These are phyloP conservation scores for Aricia agestis DNA, from an alignment of 1,140 invertebrate species.

Conservation along the genomic window DNA sequence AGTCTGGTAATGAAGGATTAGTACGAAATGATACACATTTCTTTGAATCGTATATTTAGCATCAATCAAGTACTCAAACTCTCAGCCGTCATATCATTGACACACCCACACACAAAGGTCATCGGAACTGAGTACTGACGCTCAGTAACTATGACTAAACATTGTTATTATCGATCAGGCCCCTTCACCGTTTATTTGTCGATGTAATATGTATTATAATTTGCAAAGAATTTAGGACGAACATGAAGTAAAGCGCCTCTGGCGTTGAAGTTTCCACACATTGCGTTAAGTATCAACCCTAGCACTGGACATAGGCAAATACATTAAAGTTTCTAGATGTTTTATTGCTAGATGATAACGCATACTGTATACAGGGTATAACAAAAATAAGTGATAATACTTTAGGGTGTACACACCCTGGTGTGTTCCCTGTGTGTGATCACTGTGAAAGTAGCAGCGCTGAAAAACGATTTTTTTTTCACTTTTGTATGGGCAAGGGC, in stretches of 20 bases:
- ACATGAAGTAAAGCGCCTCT: neutral
- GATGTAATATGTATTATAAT: neutral
- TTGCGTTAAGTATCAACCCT: too few species aligned
- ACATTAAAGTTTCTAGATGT: too few species aligned
- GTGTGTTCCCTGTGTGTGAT: too few species aligned
- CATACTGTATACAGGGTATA: too few species aligned
- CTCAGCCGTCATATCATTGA: neutral
- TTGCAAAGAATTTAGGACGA: neutral
- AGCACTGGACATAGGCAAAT: too few species aligned
- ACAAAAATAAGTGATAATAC: too few species aligned
- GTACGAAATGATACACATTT: neutral
- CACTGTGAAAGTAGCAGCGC: too few species aligned
- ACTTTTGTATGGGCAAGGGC: too few species aligned
- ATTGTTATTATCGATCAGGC: neutral
- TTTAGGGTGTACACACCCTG: too few species aligned
- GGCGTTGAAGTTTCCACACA: neutral
- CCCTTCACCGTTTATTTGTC: neutral
- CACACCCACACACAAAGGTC: slow-evolving; percentile 6
- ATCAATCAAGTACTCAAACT: neutral
- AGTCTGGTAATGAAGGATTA: neutral
- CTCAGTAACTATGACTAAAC: neutral
- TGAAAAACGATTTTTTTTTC: too few species aligned
- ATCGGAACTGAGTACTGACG: neutral
- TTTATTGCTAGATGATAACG: too few species aligned
- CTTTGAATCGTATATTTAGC: neutral